Percentiles rank a stretch among this genome's conserved stretches.
Conservation (phyloP, 37 sponge, comb jelly and placozoan genomes). For the Amphimedon queenslandica region DNA sequence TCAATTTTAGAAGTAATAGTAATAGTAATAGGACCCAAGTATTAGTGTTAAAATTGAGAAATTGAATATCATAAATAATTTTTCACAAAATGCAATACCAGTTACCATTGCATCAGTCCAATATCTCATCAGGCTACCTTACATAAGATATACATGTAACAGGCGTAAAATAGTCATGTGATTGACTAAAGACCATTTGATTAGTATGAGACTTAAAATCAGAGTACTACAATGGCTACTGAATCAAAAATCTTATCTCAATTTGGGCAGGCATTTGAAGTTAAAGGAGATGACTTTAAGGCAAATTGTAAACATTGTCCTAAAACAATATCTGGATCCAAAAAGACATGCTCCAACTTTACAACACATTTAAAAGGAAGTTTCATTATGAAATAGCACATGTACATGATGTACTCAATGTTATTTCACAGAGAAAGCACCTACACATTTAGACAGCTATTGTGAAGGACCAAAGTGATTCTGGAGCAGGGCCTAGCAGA, state of each 20-base stretch:
- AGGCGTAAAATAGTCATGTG: too few relatives aligned
- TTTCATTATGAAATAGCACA: not conserved
- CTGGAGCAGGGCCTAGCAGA: too few relatives aligned
- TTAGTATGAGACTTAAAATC: too few relatives aligned
- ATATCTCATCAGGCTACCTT: not conserved
- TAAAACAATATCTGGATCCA: not conserved
- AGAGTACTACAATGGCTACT: too few relatives aligned
- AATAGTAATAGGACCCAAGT: not conserved
- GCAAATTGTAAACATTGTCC: slow-evolving; percentile 1
- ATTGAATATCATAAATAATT: too few relatives aligned
- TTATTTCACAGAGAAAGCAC: not conserved
- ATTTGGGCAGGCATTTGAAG: not conserved
- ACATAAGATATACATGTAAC: too few relatives aligned
- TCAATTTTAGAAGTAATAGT: not conserved
- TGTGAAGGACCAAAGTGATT: too few relatives aligned
- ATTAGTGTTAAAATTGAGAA: too few relatives aligned
- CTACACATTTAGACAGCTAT: not conserved
- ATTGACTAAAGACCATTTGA: too few relatives aligned
- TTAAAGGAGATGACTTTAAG: not conserved
- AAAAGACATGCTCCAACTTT: not conserved
- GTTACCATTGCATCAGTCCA: not conserved
- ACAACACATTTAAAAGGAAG: not conserved
- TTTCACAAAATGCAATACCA: not conserved
- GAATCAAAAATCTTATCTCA: not conserved
- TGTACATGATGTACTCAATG: not conserved